phyloP scores from a whole-genome alignment of 1,140 invertebrate species.

The Rhopalosiphum padi region DNA sequence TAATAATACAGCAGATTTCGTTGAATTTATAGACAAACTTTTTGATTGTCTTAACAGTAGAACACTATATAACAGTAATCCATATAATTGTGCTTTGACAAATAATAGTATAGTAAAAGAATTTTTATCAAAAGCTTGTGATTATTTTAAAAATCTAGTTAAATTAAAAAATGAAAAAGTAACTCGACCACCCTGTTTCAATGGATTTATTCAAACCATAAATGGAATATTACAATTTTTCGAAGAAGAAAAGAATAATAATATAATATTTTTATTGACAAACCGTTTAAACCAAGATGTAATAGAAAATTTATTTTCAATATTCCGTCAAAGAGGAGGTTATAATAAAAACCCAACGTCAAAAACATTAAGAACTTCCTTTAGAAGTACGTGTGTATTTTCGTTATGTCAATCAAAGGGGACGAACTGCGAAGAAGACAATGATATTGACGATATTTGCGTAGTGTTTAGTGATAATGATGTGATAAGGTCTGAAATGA shows the following conservation, averaged over 20 bases:
- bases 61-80: background rate
- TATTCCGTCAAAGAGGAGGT: background rate
- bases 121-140: background rate
- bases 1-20: background rate
- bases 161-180: background rate
- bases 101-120: background rate
- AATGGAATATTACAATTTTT: background rate
- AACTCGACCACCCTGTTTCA: background rate
- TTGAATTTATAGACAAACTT: background rate
- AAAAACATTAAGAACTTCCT: background rate
- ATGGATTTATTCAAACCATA: conserved; percentile 9
- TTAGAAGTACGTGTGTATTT: conserved; percentile 16
- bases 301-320: conserved; percentile 15
- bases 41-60: conserved; percentile 37
- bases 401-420: conserved; percentile 19
- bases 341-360: conserved; percentile 10
- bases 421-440: background rate
- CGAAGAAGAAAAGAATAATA: background rate
- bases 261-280: background rate
- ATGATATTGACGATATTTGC: background rate
- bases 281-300: conserved; percentile 29
- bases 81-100: background rate
- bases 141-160: conserved; percentile 28
- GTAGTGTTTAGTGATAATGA: too few relatives aligned
- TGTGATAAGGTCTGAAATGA: too few relatives aligned